Percentiles rank a stretch among this genome's conserved stretches.
phyloP scores from a whole-genome alignment of 2,797 vertebrate species.

The Enteromius thamalakanensis region DNA sequence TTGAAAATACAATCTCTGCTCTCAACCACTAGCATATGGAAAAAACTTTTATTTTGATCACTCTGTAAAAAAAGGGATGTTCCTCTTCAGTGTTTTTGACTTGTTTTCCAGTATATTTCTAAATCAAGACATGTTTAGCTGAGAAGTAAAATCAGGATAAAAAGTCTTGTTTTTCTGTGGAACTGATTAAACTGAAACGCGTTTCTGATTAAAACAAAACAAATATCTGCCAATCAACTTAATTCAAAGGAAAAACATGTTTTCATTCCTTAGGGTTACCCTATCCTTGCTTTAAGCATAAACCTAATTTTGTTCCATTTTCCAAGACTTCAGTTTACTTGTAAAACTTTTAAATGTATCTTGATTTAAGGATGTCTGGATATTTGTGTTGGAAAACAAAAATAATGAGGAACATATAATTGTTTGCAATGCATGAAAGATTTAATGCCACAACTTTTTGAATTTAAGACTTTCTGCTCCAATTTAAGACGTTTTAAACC shows the following conservation, averaged over 20 bases:
- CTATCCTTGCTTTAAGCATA: neutral
- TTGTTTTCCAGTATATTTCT: neutral
- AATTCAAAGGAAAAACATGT: neutral
- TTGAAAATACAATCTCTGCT: neutral
- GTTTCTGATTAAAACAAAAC: neutral
- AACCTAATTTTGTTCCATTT: neutral
- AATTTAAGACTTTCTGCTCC: neutral
- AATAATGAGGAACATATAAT: neutral
- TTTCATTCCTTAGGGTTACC: neutral
- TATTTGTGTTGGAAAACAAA: neutral
- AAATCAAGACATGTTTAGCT: neutral
- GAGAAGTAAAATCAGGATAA: neutral
- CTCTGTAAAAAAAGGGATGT: neutral
- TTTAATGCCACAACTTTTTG: neutral
- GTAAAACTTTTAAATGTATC: neutral
- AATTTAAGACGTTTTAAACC: neutral
- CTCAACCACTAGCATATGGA: neutral
- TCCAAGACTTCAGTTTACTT: neutral
- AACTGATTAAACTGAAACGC: neutral
- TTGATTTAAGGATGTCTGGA: neutral
- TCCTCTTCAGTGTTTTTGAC: neutral
- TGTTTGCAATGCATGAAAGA: neutral
- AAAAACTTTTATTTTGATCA: neutral
- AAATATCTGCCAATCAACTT: neutral
- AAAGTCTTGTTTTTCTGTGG: neutral